Percentiles rank a stretch among this genome's conserved stretches.
These are phyloP conservation scores for Sardina pilchardus DNA, from an alignment of 2,113 vertebrate species.

Conservation along the genomic window DNA sequence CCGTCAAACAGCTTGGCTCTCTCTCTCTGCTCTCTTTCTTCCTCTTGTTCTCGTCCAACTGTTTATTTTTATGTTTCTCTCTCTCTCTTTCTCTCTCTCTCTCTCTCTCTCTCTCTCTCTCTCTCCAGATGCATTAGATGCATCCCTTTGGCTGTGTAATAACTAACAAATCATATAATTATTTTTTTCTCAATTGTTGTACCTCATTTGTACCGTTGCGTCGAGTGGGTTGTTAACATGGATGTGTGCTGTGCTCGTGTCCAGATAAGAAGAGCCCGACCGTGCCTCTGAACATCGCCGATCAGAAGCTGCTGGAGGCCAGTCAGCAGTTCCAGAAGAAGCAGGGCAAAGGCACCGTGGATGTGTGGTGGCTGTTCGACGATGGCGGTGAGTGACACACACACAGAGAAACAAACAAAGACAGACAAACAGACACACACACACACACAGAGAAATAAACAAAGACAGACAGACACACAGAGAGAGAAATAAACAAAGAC, in stretches of 20 bases:
- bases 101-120: background rate
- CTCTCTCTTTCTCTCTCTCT: background rate
- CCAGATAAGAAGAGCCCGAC: slow-evolving; percentile 80
- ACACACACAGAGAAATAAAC: too few relatives aligned
- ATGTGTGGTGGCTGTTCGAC: slow-evolving; percentile 99
- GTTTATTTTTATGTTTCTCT: background rate
- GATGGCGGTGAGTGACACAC: slow-evolving; percentile 84
- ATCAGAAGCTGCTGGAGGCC: slow-evolving; percentile 92
- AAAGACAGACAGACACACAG: background rate
- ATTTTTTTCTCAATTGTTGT: background rate
- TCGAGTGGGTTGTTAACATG: background rate
- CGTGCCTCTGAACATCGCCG: slow-evolving; percentile 79
- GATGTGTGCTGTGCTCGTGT: slow-evolving; percentile 32
- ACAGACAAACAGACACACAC: background rate
- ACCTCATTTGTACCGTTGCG: background rate
- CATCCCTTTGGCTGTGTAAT: background rate
- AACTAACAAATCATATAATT: background rate
- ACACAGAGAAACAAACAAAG: background rate
- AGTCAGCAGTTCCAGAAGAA: slow-evolving; percentile 93
- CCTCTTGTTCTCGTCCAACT: background rate
- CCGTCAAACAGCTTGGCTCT: background rate
- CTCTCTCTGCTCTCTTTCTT: background rate
- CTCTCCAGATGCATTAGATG: background rate
- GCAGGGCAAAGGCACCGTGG: slow-evolving; percentile 94
- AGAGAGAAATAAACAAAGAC: too few relatives aligned